Conservation (phyloP, 2,113 vertebrate genomes). For the Puma concolor region DNA sequence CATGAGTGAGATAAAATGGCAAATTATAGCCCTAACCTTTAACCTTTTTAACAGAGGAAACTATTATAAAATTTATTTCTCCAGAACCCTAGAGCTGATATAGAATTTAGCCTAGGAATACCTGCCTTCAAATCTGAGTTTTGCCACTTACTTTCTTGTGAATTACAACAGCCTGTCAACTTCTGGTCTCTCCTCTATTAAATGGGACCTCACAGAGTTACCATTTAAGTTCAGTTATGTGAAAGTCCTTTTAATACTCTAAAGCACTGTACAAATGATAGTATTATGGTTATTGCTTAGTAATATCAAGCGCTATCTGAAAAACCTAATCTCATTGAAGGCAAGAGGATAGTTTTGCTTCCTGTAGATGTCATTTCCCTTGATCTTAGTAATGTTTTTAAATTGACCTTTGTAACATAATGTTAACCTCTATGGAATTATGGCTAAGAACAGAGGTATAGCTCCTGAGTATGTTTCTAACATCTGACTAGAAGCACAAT, state of each 20-base stretch:
- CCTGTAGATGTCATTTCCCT: not conserved
- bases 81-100: not conserved
- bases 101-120: not conserved
- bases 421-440: not conserved
- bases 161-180: not conserved
- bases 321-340: not conserved
- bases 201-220: not conserved
- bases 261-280: not conserved
- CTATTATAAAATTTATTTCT: not conserved
- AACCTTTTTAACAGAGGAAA: not conserved
- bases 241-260: not conserved
- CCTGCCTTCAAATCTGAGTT: not conserved
- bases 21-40: not conserved
- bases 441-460: not conserved
- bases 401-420: not conserved
- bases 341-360: not conserved
- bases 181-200: not conserved
- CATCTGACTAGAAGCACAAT: not conserved
- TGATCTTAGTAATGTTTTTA: conserved; percentile 7
- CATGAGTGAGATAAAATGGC: not conserved
- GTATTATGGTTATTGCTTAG: not conserved
- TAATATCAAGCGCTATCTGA: not conserved
- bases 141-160: not conserved
- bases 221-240: not conserved
- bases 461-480: not conserved